Conservation (phyloP, 2,888 invertebrate species). For the Steromphala cineraria region DNA sequence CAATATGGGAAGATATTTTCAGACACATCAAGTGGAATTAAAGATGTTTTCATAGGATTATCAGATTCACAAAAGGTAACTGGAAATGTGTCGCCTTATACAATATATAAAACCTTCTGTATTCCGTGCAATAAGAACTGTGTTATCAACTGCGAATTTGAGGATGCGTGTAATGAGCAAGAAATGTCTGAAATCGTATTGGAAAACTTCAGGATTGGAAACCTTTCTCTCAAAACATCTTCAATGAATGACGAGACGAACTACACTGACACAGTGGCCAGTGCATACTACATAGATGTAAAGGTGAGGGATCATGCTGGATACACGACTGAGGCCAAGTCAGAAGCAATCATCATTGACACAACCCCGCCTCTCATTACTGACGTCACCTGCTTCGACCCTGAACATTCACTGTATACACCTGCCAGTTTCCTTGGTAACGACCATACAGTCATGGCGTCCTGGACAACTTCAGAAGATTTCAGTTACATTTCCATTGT, state of each 20-base stretch:
- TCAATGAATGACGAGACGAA: neutral
- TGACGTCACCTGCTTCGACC: conserved; percentile 52
- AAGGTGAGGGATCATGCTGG: conserved; percentile 52
- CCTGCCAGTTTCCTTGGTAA: conserved; percentile 45
- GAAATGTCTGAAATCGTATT: neutral
- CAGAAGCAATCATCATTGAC: conserved; percentile 51
- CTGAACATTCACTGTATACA: conserved; percentile 46
- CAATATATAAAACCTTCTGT: conserved; percentile 38
- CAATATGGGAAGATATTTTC: conserved; percentile 47
- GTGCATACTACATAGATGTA: conserved; percentile 49
- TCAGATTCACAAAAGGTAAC: conserved; percentile 37
- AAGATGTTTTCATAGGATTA: conserved; percentile 49
- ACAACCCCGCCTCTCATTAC: conserved; percentile 46
- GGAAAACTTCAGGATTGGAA: neutral
- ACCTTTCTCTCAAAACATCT: conserved; percentile 22
- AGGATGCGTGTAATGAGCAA: conserved; percentile 28
- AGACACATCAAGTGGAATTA: conserved; percentile 50
- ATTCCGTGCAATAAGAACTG: conserved; percentile 41
- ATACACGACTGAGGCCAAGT: conserved; percentile 36
- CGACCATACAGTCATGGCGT: conserved; percentile 47
- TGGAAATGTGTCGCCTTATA: conserved; percentile 39
- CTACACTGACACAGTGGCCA: neutral
- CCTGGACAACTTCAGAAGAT: conserved; percentile 53
- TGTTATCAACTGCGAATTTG: conserved; percentile 32
- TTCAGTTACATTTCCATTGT: conserved; percentile 41